Evolutionary conservation across 2,113 vertebrate species (phyloP), one percentile per base, ranked within the genome.

Genomic region (Zapornia atra): DNA sequence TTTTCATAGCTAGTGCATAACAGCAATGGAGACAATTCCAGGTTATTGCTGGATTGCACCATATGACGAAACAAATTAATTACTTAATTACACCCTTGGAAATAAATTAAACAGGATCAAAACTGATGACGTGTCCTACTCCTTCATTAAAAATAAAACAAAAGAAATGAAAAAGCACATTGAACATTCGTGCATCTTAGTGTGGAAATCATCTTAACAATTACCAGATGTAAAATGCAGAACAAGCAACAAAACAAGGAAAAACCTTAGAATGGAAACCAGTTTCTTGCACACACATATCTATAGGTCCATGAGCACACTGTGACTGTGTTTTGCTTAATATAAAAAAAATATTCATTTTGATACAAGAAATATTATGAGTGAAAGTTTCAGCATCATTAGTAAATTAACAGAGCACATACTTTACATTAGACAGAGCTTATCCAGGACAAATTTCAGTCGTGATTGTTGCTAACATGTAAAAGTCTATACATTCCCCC

Each of bases 271-370:
- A 28, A 12, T 44, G 5, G 16, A 88, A 90, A 63, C 73, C 5
- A 65, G 5, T 87, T 81, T 82, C 31, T 26, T 9, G 29, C 10
- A n/a, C 1, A 25, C 0, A 1, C 2, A 28, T 2, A 18, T 7
- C 20, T 10, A 20, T 15, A 17, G 11, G 7, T 40, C 70, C 17
- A 42, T 16, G 25, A 61, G 15, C 15, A 75, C 22, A 31, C 14
- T 13, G 5, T 57, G 79, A 50, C 13, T 75, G 78, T 72, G 5
- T 51, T 69, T 79, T 78, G 10, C 50, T 6, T 34, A 24, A 8
- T 20, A 3, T 26, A 50, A 78, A 78, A 79, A 81, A 1, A 29
- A 17, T 17, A 29, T 29, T 68, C 44, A 42, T 51, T 31, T 53
- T 33, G 56, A 44, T 42, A 38, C 22, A 72, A 36, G 24, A 77